Percentiles rank a stretch among this genome's conserved stretches.
Evolutionary conservation across 1,140 invertebrate genomes (phyloP).

Genomic region (Gyrodactylus salaris): DNA sequence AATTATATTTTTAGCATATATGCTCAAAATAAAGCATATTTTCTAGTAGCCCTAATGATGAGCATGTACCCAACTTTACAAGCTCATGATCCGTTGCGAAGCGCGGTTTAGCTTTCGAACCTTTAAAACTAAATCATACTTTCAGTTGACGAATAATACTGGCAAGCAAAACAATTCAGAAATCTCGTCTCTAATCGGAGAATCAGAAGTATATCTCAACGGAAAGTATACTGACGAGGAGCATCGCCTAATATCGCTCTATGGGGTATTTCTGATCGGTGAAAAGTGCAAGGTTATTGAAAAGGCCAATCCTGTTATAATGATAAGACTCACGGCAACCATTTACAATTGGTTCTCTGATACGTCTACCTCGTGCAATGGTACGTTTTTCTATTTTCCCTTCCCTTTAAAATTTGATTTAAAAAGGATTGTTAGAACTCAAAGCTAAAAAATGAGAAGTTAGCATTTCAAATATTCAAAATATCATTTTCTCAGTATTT

Average conservation of each 20-base stretch:
- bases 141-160: too few relatives aligned
- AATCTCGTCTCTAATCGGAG: neutral
- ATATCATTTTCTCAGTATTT: too few relatives aligned
- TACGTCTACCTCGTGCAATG: neutral
- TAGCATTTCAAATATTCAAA: too few relatives aligned
- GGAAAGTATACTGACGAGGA: neutral
- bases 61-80: too few relatives aligned
- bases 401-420: neutral
- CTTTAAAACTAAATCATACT: too few relatives aligned
- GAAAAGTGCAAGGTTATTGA: neutral
- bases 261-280: neutral
- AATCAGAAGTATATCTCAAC: neutral
- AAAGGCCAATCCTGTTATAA: conserved; percentile 1
- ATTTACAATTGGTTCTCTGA: neutral
- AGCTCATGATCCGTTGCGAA: too few relatives aligned
- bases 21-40: too few relatives aligned
- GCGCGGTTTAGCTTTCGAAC: too few relatives aligned
- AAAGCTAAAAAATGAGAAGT: too few relatives aligned
- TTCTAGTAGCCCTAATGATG: too few relatives aligned
- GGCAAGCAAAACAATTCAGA: neutral
- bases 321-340: neutral
- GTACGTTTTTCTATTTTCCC: neutral
- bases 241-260: neutral
- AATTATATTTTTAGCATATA: too few relatives aligned
- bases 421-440: too few relatives aligned